phyloP scores from a whole-genome alignment of 2,888 invertebrate species.

The Didymodactylos carnosus region DNA sequence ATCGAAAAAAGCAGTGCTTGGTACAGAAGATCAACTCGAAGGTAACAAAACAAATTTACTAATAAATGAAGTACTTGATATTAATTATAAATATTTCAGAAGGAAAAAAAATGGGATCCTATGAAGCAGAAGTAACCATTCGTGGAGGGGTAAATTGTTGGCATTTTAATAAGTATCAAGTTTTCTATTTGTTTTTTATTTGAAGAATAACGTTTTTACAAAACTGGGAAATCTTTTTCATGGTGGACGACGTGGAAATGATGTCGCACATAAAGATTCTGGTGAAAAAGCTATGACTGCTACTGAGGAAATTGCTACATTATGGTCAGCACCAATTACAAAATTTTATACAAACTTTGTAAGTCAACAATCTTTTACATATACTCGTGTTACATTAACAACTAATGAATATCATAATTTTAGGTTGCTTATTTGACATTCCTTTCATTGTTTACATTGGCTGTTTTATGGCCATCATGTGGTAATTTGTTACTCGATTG shows the following conservation, averaged over 20 bases:
- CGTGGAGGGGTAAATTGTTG: neutral
- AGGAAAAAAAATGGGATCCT: neutral
- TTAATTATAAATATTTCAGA: neutral
- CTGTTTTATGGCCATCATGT: constrained; percentile 29
- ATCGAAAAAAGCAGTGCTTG: neutral
- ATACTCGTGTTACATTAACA: too few relatives aligned
- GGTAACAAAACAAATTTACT: neutral
- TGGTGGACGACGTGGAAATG: neutral
- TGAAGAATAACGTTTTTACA: neutral
- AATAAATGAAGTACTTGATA: too few relatives aligned
- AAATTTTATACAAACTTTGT: constrained; percentile 34
- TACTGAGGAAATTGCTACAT: constrained; percentile 20
- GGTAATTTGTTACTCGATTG: constrained; percentile 31
- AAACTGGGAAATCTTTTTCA: neutral
- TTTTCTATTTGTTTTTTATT: neutral
- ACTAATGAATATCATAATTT: too few relatives aligned
- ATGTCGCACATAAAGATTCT: neutral
- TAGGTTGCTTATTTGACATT: constrained; percentile 7
- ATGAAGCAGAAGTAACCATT: neutral
- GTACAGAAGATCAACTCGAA: neutral
- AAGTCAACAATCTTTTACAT: too few relatives aligned
- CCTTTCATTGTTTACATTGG: constrained; percentile 5
- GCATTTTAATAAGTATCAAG: neutral
- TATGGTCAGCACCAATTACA: constrained; percentile 34
- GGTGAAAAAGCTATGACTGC: neutral